Percentiles rank a stretch among this genome's conserved stretches.
These are phyloP conservation scores for Aspidiotus rigidus DNA, from an alignment of 2,888 invertebrate species.

Conservation along the genomic window DNA sequence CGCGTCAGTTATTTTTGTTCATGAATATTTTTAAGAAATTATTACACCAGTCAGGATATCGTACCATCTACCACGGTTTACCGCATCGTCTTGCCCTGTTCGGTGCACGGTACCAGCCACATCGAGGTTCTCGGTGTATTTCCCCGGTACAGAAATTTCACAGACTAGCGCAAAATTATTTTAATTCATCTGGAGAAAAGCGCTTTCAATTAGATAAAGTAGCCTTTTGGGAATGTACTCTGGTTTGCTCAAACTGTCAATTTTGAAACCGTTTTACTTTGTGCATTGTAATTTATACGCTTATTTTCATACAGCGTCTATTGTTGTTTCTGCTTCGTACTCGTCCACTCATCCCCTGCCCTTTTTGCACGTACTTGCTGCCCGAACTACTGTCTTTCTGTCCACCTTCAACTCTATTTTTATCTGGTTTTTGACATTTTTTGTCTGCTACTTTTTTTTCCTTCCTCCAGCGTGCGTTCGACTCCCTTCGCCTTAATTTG, in stretches of 20 bases:
- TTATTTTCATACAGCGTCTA: conserved; percentile 18
- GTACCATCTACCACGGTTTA: not conserved
- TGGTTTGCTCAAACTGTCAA: conserved; percentile 29
- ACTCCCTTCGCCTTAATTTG: no score
- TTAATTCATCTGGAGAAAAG: conserved; percentile 25
- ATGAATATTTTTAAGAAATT: conserved; percentile 14
- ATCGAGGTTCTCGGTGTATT: conserved; percentile 6
- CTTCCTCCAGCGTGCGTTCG: no score
- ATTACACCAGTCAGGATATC: conserved; percentile 14
- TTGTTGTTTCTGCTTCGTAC: not conserved
- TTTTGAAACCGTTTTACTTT: conserved; percentile 23
- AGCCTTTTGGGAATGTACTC: conserved; percentile 25
- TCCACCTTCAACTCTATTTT: no score
- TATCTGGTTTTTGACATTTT: no score
- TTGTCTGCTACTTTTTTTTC: no score
- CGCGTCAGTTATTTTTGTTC: conserved; percentile 6
- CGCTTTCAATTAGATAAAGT: conserved; percentile 30
- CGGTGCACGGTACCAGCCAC: not conserved
- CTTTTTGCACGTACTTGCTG: no score
- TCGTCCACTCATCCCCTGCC: no score
- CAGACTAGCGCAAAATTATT: conserved; percentile 26
- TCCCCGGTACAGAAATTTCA: conserved; percentile 16
- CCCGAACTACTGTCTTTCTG: no score
- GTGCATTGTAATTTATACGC: conserved; percentile 22
- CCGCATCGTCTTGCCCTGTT: conserved; percentile 7